Evolutionary conservation across 1,140 invertebrate species (phyloP), one percentile per base, ranked within the genome.

Genomic region (Bicyclus anynana): DNA sequence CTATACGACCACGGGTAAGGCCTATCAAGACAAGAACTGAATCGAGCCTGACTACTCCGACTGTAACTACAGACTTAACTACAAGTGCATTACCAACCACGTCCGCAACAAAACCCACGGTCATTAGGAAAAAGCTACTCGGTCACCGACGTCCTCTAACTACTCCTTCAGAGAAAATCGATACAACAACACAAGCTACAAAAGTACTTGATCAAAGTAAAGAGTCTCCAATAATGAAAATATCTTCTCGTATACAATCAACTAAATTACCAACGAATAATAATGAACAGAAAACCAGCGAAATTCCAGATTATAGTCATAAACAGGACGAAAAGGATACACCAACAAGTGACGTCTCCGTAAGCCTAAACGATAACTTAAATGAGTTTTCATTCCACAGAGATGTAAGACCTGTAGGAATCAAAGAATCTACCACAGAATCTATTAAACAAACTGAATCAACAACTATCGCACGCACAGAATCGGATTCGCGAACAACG

Each of bases 241-340:
- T 90, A 59, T 75, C 78, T 13, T 80, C 72, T 52, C 73, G 84
- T 13, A 76, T 65, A 1, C 67, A 78, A 46, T 49, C 67, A 58
- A 48, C 62, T 62, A n/a, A 85, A 79, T 62, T 46, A 54, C 44
- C 73, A 20, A 62, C 54, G 47, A 56, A 63, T 21, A 47, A 68
- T 13, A 77, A 74, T 50, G 80, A 85, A 46, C 71, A 69, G 16
- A 82, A 73, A 62, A 71, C 65, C 16, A 80, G 61, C 26, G 84
- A 87, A 40, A 72, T 67, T 18, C 84, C 86, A 18, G 85, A 89
- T 61, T 89, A 88, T 51, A 84, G 72, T 27, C 89, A 90, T 53
- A 90, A 90, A 44, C 89, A 90, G 56, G 89, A 90, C 49, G 89
- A 90, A 67, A 90, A 90, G 59, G 89, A 90, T 26, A 90, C 89